phyloP scores from a whole-genome alignment of 1,140 invertebrate genomes.

The Acromyrmex heyeri region DNA sequence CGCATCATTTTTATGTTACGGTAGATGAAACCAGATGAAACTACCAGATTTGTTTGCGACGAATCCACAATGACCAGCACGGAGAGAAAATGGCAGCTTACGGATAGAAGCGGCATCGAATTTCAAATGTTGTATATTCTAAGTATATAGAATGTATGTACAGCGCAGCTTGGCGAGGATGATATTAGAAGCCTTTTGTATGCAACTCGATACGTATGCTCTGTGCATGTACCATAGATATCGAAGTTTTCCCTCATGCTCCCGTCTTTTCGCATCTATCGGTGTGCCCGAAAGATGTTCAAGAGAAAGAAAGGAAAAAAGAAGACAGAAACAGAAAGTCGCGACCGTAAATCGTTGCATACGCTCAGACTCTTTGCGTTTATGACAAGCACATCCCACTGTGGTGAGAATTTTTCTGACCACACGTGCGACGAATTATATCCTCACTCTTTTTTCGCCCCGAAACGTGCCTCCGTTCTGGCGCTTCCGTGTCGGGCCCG shows the following conservation, averaged over 20 bases:
- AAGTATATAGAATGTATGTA: constrained; percentile 9
- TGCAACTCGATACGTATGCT: constrained; percentile 73
- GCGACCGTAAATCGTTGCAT: constrained; percentile 64
- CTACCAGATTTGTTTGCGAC: constrained; percentile 44
- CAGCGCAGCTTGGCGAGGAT: constrained; percentile 61
- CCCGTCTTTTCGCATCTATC: constrained; percentile 40
- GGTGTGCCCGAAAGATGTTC: not conserved
- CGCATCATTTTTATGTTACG: constrained; percentile 63
- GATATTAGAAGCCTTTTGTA: constrained; percentile 80
- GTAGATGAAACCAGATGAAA: not conserved
- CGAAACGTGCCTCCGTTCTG: constrained; percentile 63
- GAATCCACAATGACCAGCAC: constrained; percentile 45
- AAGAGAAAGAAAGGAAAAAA: not conserved
- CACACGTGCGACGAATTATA: constrained; percentile 73
- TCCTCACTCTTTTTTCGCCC: constrained; percentile 47
- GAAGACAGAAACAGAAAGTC: not conserved
- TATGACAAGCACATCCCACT: constrained; percentile 36
- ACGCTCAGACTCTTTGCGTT: constrained; percentile 32
- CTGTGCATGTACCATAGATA: constrained; percentile 50
- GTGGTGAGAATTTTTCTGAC: constrained; percentile 71
- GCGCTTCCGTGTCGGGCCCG: constrained; percentile 54
- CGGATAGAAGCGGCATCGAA: constrained; percentile 52
- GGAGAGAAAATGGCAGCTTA: constrained; percentile 59
- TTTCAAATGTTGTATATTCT: constrained; percentile 28
- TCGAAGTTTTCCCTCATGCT: constrained; percentile 50